These are phyloP conservation scores for Amphiprion percula DNA, from an alignment of 2,113 vertebrate species.

Conservation along the genomic window DNA sequence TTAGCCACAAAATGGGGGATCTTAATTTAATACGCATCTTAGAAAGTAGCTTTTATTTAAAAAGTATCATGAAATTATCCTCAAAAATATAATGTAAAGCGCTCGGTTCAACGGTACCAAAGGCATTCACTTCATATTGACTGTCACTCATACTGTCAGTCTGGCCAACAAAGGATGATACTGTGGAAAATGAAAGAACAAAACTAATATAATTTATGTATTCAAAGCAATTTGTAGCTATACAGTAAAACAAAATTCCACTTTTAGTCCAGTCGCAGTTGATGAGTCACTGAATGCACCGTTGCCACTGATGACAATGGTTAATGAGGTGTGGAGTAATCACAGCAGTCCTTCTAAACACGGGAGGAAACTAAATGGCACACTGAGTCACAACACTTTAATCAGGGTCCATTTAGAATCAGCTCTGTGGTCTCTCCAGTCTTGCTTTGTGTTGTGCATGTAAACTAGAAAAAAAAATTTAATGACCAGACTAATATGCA, in stretches of 20 bases:
- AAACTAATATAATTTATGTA: not conserved
- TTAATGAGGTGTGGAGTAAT: slow-evolving; percentile 62
- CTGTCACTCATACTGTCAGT: not conserved
- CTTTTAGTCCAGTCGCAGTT: slow-evolving; percentile 20
- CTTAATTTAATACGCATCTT: slow-evolving; percentile 20
- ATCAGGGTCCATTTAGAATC: slow-evolving; percentile 60
- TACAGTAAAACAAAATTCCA: slow-evolving; percentile 5
- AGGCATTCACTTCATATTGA: not conserved
- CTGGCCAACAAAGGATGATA: not conserved
- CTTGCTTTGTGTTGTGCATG: slow-evolving; percentile 13
- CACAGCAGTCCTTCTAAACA: slow-evolving; percentile 52
- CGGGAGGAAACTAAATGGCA: slow-evolving; percentile 51
- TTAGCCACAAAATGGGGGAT: slow-evolving; percentile 15
- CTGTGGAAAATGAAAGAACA: not conserved
- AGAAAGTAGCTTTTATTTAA: not conserved
- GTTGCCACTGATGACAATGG: slow-evolving; percentile 47
- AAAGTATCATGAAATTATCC: not conserved
- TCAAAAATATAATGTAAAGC: not conserved
- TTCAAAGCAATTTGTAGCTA: slow-evolving; percentile 8
- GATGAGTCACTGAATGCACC: slow-evolving; percentile 40
- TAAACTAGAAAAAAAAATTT: slow-evolving; percentile 18
- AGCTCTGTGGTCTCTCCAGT: slow-evolving; percentile 26
- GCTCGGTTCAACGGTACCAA: not conserved
- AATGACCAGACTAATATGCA: slow-evolving; percentile 1
- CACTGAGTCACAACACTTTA: slow-evolving; percentile 66